A percentile compares a stretch with the other conserved stretches of the same genome.
These are phyloP conservation scores for Dolichomitus sp. DNA, from an alignment of 2,888 invertebrate genomes.

Conservation along the genomic window DNA sequence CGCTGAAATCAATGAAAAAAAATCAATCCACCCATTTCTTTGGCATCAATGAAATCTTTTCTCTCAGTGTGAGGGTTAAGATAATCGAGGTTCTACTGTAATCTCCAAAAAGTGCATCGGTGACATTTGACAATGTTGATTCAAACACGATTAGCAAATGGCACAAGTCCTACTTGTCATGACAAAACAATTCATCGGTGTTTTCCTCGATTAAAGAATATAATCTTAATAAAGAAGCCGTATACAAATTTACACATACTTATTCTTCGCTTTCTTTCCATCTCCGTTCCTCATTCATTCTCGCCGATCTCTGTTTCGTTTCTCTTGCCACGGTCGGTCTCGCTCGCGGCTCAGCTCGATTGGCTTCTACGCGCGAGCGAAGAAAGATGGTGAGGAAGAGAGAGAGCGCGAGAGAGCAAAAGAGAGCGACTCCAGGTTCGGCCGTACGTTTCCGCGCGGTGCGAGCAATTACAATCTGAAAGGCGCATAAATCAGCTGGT, in stretches of 20 bases:
- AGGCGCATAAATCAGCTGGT: constrained; percentile 85
- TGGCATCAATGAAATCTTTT: too few relatives aligned
- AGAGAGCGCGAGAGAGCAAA: constrained; percentile 65
- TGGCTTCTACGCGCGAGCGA: constrained; percentile 67
- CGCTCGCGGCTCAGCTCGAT: constrained; percentile 69
- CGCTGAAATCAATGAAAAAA: too few relatives aligned
- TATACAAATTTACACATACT: constrained; percentile 14
- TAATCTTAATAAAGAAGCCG: constrained; percentile 42
- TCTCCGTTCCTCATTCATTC: constrained; percentile 47
- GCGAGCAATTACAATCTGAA: constrained; percentile 86
- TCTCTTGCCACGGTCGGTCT: constrained; percentile 63
- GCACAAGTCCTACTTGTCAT: not conserved
- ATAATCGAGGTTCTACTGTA: too few relatives aligned
- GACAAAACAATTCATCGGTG: constrained; percentile 52
- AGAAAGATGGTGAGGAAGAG: constrained; percentile 63
- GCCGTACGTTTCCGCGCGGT: constrained; percentile 78
- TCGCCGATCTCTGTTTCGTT: constrained; percentile 36
- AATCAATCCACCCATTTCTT: too few relatives aligned
- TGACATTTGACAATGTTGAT: constrained; percentile 10
- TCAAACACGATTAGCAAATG: constrained; percentile 5
- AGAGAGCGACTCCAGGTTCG: constrained; percentile 68
- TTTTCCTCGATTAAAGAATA: constrained; percentile 43
- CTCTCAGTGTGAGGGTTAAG: too few relatives aligned
- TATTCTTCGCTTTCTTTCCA: constrained; percentile 52
- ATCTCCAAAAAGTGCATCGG: constrained; percentile 2